phyloP scores from a whole-genome alignment of 1,140 invertebrate genomes.

The Cotesia glomerata region DNA sequence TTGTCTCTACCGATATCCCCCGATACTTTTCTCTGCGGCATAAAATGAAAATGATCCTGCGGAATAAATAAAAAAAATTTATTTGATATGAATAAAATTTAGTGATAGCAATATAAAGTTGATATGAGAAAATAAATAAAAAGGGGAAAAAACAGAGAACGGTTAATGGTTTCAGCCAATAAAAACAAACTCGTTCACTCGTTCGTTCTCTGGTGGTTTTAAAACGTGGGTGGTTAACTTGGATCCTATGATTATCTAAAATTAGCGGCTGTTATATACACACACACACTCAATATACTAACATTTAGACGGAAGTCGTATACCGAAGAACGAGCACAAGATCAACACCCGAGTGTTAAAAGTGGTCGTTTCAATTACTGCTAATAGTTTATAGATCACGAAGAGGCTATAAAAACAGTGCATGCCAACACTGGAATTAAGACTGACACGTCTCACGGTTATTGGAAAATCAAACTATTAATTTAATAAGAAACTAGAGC shows the following conservation, averaged over 20 bases:
- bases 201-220: not conserved
- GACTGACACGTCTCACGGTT: not conserved
- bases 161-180: not conserved
- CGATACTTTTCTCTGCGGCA: constrained; percentile 1
- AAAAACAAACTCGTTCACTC: not conserved
- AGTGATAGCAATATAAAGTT: not conserved
- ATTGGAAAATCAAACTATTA: not conserved
- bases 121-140: not conserved
- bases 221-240: constrained; percentile 15
- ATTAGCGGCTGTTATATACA: constrained; percentile 28
- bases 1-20: constrained; percentile 8
- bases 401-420: constrained; percentile 20
- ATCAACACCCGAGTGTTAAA: constrained; percentile 15
- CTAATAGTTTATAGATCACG: constrained; percentile 27
- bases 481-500: not conserved
- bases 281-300: no score
- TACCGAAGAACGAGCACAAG: not conserved
- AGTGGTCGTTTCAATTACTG: constrained; percentile 31
- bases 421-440: not conserved
- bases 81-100: not conserved
- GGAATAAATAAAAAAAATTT: not conserved
- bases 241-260: constrained; percentile 25
- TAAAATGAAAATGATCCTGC: not conserved
- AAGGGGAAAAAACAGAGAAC: not conserved
- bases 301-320: constrained; percentile 19